Evolutionary conservation across 2,113 vertebrate genomes (phyloP).

Genomic region (Lates calcarifer): DNA sequence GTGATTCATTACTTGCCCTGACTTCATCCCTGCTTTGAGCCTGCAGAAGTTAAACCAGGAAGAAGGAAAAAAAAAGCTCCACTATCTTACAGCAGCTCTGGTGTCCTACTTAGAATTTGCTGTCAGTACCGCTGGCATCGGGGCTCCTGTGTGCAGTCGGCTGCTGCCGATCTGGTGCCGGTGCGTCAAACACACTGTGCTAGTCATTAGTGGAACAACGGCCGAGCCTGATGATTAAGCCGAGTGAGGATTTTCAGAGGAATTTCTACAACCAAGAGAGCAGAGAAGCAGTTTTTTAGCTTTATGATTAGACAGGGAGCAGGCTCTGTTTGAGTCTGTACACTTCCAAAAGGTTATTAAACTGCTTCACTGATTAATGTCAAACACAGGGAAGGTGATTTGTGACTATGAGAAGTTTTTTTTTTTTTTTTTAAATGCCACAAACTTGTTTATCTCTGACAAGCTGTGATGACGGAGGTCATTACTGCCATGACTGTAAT

Average conservation of each 20-base stretch:
- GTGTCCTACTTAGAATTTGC: constrained; percentile 73
- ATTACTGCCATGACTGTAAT: not conserved
- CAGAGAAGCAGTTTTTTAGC: constrained; percentile 23
- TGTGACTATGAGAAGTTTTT: constrained; percentile 6
- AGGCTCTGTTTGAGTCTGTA: constrained; percentile 23
- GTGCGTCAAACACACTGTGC: constrained; percentile 64
- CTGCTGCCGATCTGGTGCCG: constrained; percentile 60
- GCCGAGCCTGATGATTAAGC: constrained; percentile 58
- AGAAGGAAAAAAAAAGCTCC: constrained; percentile 19
- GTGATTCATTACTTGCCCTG: constrained; percentile 66
- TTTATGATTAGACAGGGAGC: constrained; percentile 28
- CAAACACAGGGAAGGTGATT: constrained; percentile 41
- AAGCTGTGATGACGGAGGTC: not conserved
- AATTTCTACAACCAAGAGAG: constrained; percentile 46
- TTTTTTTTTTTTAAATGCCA: constrained; percentile 29
- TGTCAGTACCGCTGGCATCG: constrained; percentile 65
- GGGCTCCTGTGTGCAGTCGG: constrained; percentile 67
- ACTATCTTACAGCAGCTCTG: constrained; percentile 43
- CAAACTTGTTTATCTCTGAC: constrained; percentile 21
- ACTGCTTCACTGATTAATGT: constrained; percentile 47
- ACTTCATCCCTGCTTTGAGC: constrained; percentile 46
- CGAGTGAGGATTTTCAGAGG: constrained; percentile 51
- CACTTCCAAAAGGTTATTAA: constrained; percentile 29
- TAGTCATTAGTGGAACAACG: constrained; percentile 68
- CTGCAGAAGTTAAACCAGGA: constrained; percentile 33